Base-by-base conservation (phyloP, 2,888 invertebrate genomes). In the Quadroppia sp. region DNA sequence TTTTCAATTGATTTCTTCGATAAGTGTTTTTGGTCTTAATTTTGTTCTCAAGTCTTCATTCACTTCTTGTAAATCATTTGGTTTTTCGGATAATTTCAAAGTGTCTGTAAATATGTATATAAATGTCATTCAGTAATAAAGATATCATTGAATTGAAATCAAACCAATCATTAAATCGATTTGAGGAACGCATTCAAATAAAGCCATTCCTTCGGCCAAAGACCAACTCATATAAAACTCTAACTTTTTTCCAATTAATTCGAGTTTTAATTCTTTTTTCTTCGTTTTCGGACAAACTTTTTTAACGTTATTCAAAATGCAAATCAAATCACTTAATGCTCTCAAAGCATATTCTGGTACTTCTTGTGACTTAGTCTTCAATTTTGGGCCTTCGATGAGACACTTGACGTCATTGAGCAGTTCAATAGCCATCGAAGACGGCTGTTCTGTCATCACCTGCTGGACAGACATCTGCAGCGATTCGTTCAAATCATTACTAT, bases 151-250 rank as follows among this genome's bases (percentile, higher is more conserved):
- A n/a, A n/a, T n/a, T n/a, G n/a, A n/a, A n/a, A n/a, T n/a, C n/a
- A n/a, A n/a, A 67, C 67, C 67, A 13, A 67, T 67, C 17, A 20
- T 40, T 23, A 36, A 1, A 40, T 67, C 23, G 11, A 67, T 67
- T 67, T 67, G 40, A n/a, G 11, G 0, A 1, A 67, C 7, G 32
- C n/a, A 67, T 11, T 67, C 42, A 23, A 23, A 6, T n/a, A 67
- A 20, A 15, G 40, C 23, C 2, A 17, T 15, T 17, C 40, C 67
- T 7, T 67, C 40, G 15, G 36, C 30, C 67, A 74, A 61, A 42
- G 87, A 81, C 85, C 85, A 90, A 0, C 89, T 87, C 75, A 90
- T 82, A 82, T 88, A 88, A 82, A 87, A 91, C 80, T 90, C 88
- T 1, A 90, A 80, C 83, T 90, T 91, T 80, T 88, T 73, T 48